phyloP scores from a whole-genome alignment of 1,140 invertebrate species.

The Wasmannia auropunctata region DNA sequence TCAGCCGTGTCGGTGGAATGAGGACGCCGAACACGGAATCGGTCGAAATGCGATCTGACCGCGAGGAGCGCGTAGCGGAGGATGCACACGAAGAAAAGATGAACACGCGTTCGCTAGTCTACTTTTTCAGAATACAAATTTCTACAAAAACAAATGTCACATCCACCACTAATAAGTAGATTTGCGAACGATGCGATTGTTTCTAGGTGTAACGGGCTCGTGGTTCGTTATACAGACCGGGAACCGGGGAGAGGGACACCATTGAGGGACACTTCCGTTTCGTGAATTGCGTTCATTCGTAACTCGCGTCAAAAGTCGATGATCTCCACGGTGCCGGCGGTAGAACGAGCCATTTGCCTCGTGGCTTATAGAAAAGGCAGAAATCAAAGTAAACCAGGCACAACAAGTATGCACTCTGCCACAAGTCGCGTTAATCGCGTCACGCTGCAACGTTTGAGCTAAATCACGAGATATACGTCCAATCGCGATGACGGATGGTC shows the following conservation, averaged over 20 bases:
- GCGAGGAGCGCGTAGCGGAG: constrained; percentile 48
- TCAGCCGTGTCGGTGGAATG: neutral
- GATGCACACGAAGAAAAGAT: constrained; percentile 45
- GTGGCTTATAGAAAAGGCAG: constrained; percentile 67
- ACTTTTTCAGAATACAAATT: constrained; percentile 33
- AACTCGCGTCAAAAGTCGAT: neutral
- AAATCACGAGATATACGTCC: constrained; percentile 2
- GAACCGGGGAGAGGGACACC: no score
- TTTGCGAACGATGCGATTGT: constrained; percentile 35
- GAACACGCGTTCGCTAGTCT: constrained; percentile 43
- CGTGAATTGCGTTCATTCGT: neutral
- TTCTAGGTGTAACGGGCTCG: constrained; percentile 37
- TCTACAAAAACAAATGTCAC: constrained; percentile 32
- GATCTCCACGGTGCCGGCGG: neutral
- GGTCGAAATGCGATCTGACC: constrained; percentile 7
- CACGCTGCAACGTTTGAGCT: neutral
- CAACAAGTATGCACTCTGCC: constrained; percentile 77
- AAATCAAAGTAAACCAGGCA: constrained; percentile 72
- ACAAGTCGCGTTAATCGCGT: neutral
- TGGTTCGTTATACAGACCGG: constrained; percentile 39
- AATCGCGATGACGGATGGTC: neutral
- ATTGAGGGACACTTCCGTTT: neutral
- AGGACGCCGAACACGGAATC: neutral
- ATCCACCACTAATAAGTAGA: constrained; percentile 45
- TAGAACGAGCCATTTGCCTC: constrained; percentile 50